Percentiles rank a stretch among this genome's conserved stretches.
phyloP scores from a whole-genome alignment of 2,888 invertebrate species.

The Stenurella melanura region DNA sequence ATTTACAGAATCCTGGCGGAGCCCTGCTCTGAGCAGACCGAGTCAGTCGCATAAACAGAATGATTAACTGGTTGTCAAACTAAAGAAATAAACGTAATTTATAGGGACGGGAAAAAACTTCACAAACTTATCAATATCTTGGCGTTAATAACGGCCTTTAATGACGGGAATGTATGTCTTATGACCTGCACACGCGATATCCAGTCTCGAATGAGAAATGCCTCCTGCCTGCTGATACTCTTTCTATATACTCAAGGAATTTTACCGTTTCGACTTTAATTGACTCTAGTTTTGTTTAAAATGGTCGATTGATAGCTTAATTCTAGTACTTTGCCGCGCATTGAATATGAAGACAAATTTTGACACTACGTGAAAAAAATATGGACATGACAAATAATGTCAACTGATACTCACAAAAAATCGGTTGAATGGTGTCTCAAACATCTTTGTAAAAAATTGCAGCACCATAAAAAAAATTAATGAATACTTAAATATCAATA shows the following conservation, averaged over 20 bases:
- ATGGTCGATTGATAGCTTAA: not conserved
- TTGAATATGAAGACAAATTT: not conserved
- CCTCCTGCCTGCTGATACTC: conserved; percentile 22
- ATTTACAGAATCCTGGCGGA: conserved; percentile 71
- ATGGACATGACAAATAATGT: too few relatives aligned
- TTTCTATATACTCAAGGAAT: conserved; percentile 16
- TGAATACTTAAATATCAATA: too few relatives aligned
- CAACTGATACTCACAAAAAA: too few relatives aligned
- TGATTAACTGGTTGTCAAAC: conserved; percentile 73
- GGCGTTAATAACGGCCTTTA: conserved; percentile 73
- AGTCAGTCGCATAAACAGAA: conserved; percentile 73
- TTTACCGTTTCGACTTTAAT: conserved; percentile 7
- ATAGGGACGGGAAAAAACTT: conserved; percentile 72
- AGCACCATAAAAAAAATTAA: too few relatives aligned
- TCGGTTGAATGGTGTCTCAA: too few relatives aligned
- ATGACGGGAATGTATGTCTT: conserved; percentile 71
- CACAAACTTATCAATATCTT: conserved; percentile 73
- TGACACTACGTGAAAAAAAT: too few relatives aligned
- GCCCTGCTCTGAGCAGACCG: conserved; percentile 57
- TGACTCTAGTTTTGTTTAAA: conserved; percentile 5
- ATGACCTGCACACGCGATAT: conserved; percentile 49
- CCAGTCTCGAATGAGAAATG: conserved; percentile 36
- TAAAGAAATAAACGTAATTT: conserved; percentile 73
- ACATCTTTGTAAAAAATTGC: too few relatives aligned
- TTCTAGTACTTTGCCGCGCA: too few relatives aligned